Evolutionary conservation across 1,140 invertebrate genomes (phyloP), one percentile per base, ranked within the genome.

Genomic region (Procambarus virginalis): DNA sequence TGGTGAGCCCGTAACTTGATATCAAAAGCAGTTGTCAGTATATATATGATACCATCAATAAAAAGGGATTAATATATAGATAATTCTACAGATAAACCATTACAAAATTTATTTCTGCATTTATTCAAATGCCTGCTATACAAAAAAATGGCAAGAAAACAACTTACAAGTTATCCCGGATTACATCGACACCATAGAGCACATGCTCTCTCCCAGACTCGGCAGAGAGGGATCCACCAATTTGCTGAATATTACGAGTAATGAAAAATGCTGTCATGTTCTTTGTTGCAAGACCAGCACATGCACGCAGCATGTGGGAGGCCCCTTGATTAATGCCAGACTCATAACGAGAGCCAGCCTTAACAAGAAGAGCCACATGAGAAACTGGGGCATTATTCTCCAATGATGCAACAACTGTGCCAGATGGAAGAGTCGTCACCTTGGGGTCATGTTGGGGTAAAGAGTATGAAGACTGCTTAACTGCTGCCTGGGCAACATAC

Each of bases 281-380:
- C 89, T 95, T 94, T 2, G 97, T 98, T 20, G 95, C 95, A 70
- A 97, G 94, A 64, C 97, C 96, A 90, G 97, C 96, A 88, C 95
- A 95, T 86, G 96, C 95, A 87, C 98, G 95, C 9, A 99, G 93
- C 58, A 96, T 93, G 94, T 99, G 98, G 12, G 96, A 94, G 6
- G 96, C 94, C 64, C 98, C 98, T 91, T 96, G 94, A 79, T 96
- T 97, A 10, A 96, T 95, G 75, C 95, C 95, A 4, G 95, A 95
- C 94, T 99, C 98, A 94, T 97, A 96, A 34, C 98, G 96, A 12
- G 97, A 96, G 80, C 98, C 98, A 94, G 97, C 97, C 93, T 95
- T 96, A 93, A 97, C 96, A 85, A 97, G 95, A 91, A 98, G 94
- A 20, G 97, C 96, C n/a, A 98, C 95, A 93, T 97, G 95, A 55